phyloP scores from a whole-genome alignment of 1,140 invertebrate species.

The Atta cephalotes region DNA sequence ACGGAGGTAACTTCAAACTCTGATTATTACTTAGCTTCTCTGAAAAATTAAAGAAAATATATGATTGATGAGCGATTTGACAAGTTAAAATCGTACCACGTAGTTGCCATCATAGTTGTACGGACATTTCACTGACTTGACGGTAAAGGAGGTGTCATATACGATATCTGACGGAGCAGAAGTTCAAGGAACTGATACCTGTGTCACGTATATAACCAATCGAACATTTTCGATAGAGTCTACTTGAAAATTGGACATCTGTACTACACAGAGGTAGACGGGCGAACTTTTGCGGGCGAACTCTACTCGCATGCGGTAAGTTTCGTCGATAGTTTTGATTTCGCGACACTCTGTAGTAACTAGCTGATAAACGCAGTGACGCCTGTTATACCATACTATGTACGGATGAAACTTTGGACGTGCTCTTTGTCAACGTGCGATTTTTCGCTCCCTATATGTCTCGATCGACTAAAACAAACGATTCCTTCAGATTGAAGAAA shows the following conservation, averaged over 20 bases:
- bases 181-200: constrained; percentile 37
- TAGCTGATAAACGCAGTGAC: constrained; percentile 58
- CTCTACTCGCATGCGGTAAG: constrained; percentile 27
- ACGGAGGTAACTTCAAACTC: neutral
- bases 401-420: constrained; percentile 39
- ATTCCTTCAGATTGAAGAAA: neutral
- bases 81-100: neutral
- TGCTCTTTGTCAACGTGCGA: neutral
- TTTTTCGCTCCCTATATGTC: constrained; percentile 24
- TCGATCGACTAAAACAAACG: neutral
- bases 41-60: neutral
- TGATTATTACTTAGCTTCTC: neutral
- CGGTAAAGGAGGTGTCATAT: neutral
- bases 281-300: constrained; percentile 34
- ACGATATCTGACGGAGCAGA: neutral
- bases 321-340: constrained; percentile 71
- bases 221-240: constrained; percentile 47
- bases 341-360: constrained; percentile 48
- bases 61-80: neutral
- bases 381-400: neutral
- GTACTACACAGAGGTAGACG: constrained; percentile 8
- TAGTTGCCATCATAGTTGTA: neutral
- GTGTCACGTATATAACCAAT: constrained; percentile 51
- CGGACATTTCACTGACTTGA: neutral
- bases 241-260: constrained; percentile 45